Conservation (phyloP, 2,797 vertebrate species). For the Discoglossus pictus region DNA sequence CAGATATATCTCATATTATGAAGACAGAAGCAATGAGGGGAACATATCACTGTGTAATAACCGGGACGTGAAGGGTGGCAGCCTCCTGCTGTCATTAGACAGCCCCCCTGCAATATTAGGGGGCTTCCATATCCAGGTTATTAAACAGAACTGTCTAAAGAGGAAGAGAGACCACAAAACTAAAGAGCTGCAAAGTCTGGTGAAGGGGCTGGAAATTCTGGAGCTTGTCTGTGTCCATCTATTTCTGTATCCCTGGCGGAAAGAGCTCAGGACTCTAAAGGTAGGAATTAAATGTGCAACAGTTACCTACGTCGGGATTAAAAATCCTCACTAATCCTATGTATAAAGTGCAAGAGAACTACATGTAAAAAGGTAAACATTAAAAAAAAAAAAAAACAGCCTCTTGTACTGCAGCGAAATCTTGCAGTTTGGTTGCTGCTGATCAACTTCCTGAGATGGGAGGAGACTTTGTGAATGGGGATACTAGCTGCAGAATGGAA, state of each 20-base stretch:
- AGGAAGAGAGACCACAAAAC: neutral
- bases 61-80: neutral
- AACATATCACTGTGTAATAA: neutral
- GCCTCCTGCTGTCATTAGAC: neutral
- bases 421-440: no score
- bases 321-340: no score
- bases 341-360: no score
- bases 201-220: constrained; percentile 72
- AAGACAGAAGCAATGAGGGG: constrained; percentile 10
- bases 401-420: no score
- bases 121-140: neutral
- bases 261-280: constrained; percentile 80
- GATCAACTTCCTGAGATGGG: no score
- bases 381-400: no score
- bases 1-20: constrained; percentile 16
- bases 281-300: constrained; percentile 56
- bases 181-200: constrained; percentile 34
- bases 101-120: neutral
- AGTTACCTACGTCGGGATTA: no score
- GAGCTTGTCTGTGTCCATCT: constrained; percentile 80
- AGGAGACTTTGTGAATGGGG: no score
- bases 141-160: constrained; percentile 8
- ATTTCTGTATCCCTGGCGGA: constrained; percentile 80
- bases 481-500: no score
- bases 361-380: no score